These are phyloP conservation scores for Huso huso DNA, from an alignment of 2,797 vertebrate genomes.

Conservation along the genomic window DNA sequence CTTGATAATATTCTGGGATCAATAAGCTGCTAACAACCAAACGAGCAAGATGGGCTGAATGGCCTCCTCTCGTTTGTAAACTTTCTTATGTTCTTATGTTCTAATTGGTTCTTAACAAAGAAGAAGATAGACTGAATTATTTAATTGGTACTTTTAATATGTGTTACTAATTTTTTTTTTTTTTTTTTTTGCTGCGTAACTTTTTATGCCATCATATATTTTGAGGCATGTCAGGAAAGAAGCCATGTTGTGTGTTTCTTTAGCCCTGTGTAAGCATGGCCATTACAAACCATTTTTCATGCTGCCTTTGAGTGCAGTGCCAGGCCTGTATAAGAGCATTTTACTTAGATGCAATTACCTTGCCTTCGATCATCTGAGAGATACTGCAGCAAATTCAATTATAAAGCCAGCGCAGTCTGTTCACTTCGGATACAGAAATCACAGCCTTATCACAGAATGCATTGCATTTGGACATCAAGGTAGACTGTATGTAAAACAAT, in stretches of 20 bases:
- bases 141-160: not conserved
- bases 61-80: too few relatives aligned
- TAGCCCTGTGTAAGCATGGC: constrained; percentile 9
- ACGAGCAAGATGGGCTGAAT: too few relatives aligned
- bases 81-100: too few relatives aligned
- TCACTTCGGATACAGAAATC: not conserved
- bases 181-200: not conserved
- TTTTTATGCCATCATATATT: constrained; percentile 34
- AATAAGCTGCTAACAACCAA: too few relatives aligned
- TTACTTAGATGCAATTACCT: constrained; percentile 28
- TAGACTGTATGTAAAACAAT: too few relatives aligned
- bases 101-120: too few relatives aligned
- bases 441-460: not conserved
- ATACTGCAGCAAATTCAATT: not conserved
- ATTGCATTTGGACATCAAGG: not conserved
- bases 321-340: constrained; percentile 19
- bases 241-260: not conserved
- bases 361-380: constrained; percentile 19
- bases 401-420: not conserved
- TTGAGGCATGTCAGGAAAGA: constrained; percentile 24
- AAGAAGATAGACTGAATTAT: not conserved
- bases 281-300: constrained; percentile 14
- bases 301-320: constrained; percentile 12
- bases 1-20: too few relatives aligned
- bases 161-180: not conserved